phyloP scores from a whole-genome alignment of 2,113 vertebrate genomes.

The Cyanocitta stelleri region DNA sequence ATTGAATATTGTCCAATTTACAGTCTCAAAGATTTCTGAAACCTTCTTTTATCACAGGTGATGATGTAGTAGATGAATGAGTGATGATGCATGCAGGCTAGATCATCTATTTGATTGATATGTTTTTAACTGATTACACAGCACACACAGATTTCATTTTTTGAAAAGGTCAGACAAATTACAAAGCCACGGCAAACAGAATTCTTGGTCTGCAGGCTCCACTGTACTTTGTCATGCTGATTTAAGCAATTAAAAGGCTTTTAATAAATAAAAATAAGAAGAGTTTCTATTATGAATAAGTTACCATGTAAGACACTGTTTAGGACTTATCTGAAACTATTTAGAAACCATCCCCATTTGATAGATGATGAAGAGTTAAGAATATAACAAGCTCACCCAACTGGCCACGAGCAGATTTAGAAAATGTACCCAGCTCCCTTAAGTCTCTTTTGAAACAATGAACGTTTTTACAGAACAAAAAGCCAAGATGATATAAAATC shows the following conservation, averaged over 20 bases:
- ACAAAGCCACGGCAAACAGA: neutral
- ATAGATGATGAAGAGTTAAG: neutral
- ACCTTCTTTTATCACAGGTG: neutral
- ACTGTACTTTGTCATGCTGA: neutral
- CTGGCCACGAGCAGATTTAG: neutral
- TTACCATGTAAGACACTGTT: neutral
- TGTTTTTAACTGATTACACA: neutral
- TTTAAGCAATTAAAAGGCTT: neutral
- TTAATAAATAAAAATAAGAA: neutral
- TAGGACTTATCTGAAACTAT: neutral
- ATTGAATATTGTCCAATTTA: constrained; percentile 19
- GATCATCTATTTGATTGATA: neutral
- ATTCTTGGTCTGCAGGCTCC: neutral
- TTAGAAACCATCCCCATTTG: neutral
- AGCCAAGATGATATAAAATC: neutral
- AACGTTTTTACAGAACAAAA: neutral
- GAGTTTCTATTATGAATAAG: neutral
- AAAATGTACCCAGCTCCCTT: neutral
- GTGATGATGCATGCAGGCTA: neutral
- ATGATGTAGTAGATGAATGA: neutral
- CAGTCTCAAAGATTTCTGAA: constrained; percentile 11
- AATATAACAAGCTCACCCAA: neutral
- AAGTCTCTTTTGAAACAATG: neutral
- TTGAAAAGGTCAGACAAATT: neutral
- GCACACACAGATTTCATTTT: neutral